Evolutionary conservation across 2,113 vertebrate species (phyloP), one percentile per base, ranked within the genome.

Genomic region (Microtus pennsylvanicus): DNA sequence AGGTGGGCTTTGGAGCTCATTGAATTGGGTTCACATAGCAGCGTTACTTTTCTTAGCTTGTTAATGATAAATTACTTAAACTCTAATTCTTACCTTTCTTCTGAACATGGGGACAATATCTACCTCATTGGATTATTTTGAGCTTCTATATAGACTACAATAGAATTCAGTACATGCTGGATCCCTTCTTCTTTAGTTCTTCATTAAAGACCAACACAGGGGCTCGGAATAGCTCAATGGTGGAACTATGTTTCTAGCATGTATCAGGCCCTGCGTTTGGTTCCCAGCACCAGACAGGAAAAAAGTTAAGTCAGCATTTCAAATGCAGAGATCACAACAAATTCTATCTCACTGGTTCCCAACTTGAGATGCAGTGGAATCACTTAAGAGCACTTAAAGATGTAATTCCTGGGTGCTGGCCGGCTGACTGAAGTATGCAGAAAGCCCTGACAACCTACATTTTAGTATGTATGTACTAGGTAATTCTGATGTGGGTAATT

Each of bases 91-190:
- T 95, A 83, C 81, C 70, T 97, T 96, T 94, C 55, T 67, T 91
- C 90, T 94, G 19, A 92, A 95, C 76, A 91, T 76, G 17, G 19
- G 61, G n/a, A 91, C 87, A 72, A 14, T 95, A 85, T 96, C 95
- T 98, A 97, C 94, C 93, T 97, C 95, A 78, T 74, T 89, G 85
- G 74, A 92, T 87, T 92, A 87, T 86, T 92, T 17, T 94, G 61
- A 94, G 80, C 16, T 45, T 91, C 77, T n/a, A 24, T 35, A 10
- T 11, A 95, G 50, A 85, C 28, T 78, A 45, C 6, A 33, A 3
- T 67, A 94, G 87, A 83, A 63, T 16, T 94, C 90, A 75, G 76
- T 88, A 74, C 92, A 85, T 78, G 45, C 70, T 58, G 80, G 2
- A 22, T 87, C 76, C 42, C 94, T 75, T 92, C 77, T 75, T 89